Evolutionary conservation across 1,140 invertebrate genomes (phyloP).

Genomic region (Drosophila paulistorum): DNA sequence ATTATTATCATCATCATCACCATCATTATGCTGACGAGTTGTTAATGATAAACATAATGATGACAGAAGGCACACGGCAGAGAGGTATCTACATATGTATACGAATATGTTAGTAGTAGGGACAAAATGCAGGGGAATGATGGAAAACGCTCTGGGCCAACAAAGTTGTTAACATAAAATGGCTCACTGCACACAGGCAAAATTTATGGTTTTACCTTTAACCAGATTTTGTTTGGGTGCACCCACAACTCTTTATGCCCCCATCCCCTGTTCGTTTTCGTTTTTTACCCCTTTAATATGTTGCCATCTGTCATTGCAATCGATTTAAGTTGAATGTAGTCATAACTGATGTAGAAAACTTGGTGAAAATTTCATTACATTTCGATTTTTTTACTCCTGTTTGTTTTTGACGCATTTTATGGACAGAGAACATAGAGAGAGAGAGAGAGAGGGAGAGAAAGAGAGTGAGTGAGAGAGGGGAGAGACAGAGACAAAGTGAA

Average conservation of each 20-base stretch:
- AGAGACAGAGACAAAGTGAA: background rate
- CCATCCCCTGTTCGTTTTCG: background rate
- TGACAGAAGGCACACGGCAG: slow-evolving; percentile 19
- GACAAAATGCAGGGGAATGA: background rate
- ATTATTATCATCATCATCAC: slow-evolving; percentile 36
- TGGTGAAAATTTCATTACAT: slow-evolving; percentile 18
- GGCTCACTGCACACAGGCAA: slow-evolving; percentile 35
- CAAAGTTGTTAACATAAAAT: slow-evolving; percentile 65
- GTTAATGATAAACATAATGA: slow-evolving; percentile 59
- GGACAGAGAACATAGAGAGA: background rate
- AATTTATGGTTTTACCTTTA: slow-evolving; percentile 28
- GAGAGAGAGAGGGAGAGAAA: too few species aligned
- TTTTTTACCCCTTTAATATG: slow-evolving; percentile 39
- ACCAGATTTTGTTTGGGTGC: slow-evolving; percentile 26
- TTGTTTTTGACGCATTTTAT: slow-evolving; percentile 4
- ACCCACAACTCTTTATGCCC: too few species aligned
- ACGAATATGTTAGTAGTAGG: too few species aligned
- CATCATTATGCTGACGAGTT: slow-evolving; percentile 56
- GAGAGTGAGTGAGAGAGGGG: too few species aligned
- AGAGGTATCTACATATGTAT: background rate
- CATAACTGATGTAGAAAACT: slow-evolving; percentile 20
- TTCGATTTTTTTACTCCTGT: background rate
- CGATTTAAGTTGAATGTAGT: slow-evolving; percentile 25
- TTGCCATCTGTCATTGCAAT: slow-evolving; percentile 57
- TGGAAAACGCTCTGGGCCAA: slow-evolving; percentile 53